Evolutionary conservation across 2,113 vertebrate species (phyloP).

Genomic region (Hydrolagus affinis): DNA sequence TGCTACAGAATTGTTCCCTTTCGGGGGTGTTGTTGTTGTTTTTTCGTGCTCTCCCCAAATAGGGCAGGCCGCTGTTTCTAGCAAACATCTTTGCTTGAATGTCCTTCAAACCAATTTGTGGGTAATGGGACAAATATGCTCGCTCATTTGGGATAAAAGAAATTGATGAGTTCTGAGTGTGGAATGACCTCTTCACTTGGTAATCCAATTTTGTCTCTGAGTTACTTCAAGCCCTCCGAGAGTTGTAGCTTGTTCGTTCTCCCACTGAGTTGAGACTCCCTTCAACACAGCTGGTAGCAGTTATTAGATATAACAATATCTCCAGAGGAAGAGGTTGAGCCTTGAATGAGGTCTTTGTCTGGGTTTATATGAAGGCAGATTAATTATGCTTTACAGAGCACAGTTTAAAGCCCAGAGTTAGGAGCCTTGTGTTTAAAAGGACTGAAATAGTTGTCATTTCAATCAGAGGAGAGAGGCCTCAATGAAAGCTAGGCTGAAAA

Average conservation of each 20-base stretch:
- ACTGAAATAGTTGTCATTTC: conserved; percentile 54
- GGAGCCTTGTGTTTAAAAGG: conserved; percentile 57
- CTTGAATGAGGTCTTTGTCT: conserved; percentile 88
- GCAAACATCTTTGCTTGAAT: conserved; percentile 15
- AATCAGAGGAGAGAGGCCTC: conserved; percentile 49
- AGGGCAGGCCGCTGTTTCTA: neutral
- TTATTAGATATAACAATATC: conserved; percentile 82
- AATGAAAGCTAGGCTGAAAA: conserved; percentile 56
- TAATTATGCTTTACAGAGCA: conserved; percentile 88
- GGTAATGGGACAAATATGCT: conserved; percentile 30
- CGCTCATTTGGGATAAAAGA: conserved; percentile 35
- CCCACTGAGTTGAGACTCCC: conserved; percentile 68
- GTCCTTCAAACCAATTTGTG: conserved; percentile 6
- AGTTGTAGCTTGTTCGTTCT: conserved; percentile 61
- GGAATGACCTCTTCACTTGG: conserved; percentile 51
- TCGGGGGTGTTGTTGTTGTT: neutral
- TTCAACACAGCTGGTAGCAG: conserved; percentile 84
- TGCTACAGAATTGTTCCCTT: neutral
- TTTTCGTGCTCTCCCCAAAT: neutral
- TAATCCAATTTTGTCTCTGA: conserved; percentile 68
- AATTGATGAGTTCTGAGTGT: conserved; percentile 48
- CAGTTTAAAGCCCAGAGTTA: conserved; percentile 59
- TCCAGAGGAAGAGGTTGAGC: conserved; percentile 65
- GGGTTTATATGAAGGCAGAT: conserved; percentile 76
- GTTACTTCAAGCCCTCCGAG: conserved; percentile 52